These are phyloP conservation scores for Dinocampus coccinellae DNA, from an alignment of 2,888 invertebrate genomes.

Conservation along the genomic window DNA sequence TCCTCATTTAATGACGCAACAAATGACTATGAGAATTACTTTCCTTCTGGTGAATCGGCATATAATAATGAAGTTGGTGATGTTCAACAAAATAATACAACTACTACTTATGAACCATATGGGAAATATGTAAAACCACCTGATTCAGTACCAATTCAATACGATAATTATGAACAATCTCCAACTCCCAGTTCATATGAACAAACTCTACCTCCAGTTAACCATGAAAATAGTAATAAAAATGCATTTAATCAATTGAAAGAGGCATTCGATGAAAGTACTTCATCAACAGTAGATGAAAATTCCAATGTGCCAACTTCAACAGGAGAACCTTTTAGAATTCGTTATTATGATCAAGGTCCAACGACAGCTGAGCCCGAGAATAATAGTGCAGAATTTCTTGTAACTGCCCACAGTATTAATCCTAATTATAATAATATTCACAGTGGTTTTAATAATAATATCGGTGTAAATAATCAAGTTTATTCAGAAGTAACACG, in stretches of 20 bases:
- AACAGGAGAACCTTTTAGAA: constrained; percentile 56
- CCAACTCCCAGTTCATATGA: constrained; percentile 62
- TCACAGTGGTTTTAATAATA: constrained; percentile 42
- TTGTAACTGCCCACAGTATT: constrained; percentile 55
- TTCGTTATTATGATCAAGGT: constrained; percentile 56
- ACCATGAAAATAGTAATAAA: neutral
- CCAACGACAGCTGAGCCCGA: constrained; percentile 41
- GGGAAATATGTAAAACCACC: constrained; percentile 71
- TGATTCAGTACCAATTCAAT: constrained; percentile 65
- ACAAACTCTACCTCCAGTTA: constrained; percentile 37
- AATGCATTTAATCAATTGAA: constrained; percentile 17
- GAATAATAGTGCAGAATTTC: constrained; percentile 46
- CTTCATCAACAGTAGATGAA: neutral
- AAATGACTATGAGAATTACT: constrained; percentile 60
- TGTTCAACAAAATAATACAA: constrained; percentile 71
- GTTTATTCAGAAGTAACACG: neutral
- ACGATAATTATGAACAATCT: constrained; percentile 60
- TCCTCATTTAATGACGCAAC: constrained; percentile 41
- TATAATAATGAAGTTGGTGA: constrained; percentile 55
- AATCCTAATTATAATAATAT: constrained; percentile 55
- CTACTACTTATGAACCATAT: constrained; percentile 68
- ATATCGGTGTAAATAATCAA: neutral
- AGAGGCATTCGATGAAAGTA: constrained; percentile 12
- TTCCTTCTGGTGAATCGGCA: constrained; percentile 56
- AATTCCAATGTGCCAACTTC: constrained; percentile 29